phyloP scores from a whole-genome alignment of 2,888 invertebrate genomes.

The Lymantria dispar region DNA sequence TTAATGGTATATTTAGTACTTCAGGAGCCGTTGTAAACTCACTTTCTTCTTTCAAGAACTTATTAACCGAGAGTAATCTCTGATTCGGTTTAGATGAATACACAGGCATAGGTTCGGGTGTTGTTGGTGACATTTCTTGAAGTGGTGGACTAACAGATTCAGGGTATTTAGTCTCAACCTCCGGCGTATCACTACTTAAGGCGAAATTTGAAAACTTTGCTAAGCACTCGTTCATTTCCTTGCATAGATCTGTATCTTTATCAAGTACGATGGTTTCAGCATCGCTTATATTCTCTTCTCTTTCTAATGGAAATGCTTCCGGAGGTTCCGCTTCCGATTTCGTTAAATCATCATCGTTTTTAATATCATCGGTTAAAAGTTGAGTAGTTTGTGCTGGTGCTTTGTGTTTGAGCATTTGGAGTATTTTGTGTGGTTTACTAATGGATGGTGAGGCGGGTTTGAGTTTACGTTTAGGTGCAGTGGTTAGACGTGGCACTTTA shows the following conservation, averaged over 20 bases:
- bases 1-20: conserved; percentile 54
- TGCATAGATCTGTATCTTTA: conserved; percentile 32
- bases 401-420: conserved; percentile 65
- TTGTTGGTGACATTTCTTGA: conserved; percentile 70
- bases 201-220: conserved; percentile 69
- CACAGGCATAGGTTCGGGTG: conserved; percentile 55
- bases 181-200: conserved; percentile 35
- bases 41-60: conserved; percentile 47
- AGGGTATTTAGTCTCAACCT: conserved; percentile 43
- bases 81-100: conserved; percentile 61
- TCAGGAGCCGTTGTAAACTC: conserved; percentile 48
- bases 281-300: conserved; percentile 57
- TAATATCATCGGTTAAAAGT: conserved; percentile 34
- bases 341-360: conserved; percentile 35
- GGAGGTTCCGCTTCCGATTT: conserved; percentile 60
- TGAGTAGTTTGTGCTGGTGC: conserved; percentile 43
- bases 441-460: conserved; percentile 49
- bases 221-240: conserved; percentile 70
- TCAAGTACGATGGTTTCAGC: conserved; percentile 54
- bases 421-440: conserved; percentile 56
- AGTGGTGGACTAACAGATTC: conserved; percentile 72
- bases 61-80: conserved; percentile 56
- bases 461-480: conserved; percentile 60
- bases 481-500: conserved; percentile 46
- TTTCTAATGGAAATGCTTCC: conserved; percentile 62